phyloP scores from a whole-genome alignment of 2,113 vertebrate genomes.

The Ranitomeya variabilis region DNA sequence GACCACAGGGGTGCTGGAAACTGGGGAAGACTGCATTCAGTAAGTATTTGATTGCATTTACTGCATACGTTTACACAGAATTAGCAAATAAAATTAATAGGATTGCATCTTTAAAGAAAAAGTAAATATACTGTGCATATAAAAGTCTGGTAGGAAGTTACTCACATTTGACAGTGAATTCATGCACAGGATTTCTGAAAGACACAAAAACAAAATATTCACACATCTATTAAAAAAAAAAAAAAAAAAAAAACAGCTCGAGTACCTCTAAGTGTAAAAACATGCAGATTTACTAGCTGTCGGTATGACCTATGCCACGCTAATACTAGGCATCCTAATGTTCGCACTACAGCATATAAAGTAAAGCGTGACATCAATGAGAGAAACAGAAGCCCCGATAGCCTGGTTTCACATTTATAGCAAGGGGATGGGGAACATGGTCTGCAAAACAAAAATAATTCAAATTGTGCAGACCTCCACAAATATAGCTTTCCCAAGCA shows the following conservation, averaged over 20 bases:
- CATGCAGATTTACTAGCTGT: not conserved
- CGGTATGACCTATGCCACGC: not conserved
- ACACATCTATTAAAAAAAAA: not conserved
- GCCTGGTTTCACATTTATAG: not conserved
- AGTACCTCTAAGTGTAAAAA: not conserved
- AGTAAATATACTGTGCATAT: not conserved
- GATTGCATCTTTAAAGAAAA: not conserved
- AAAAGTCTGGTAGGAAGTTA: not conserved
- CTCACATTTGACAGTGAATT: constrained; percentile 45
- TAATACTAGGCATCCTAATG: not conserved
- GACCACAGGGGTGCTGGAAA: no score
- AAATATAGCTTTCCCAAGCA: not conserved
- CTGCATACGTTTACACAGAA: no score
- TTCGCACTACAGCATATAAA: not conserved
- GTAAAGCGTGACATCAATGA: not conserved
- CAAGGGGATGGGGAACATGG: not conserved
- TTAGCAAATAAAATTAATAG: no score
- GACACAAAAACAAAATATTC: constrained; percentile 33
- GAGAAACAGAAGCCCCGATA: not conserved
- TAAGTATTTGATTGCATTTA: no score
- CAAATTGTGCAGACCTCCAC: not conserved
- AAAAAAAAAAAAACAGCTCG: no score
- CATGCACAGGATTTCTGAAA: constrained; percentile 33
- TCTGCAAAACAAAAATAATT: not conserved
- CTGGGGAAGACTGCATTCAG: no score